Evolutionary conservation across 53 echinoderm and acorn worm genomes (phyloP).

Genomic region (Arbacia lixula): DNA sequence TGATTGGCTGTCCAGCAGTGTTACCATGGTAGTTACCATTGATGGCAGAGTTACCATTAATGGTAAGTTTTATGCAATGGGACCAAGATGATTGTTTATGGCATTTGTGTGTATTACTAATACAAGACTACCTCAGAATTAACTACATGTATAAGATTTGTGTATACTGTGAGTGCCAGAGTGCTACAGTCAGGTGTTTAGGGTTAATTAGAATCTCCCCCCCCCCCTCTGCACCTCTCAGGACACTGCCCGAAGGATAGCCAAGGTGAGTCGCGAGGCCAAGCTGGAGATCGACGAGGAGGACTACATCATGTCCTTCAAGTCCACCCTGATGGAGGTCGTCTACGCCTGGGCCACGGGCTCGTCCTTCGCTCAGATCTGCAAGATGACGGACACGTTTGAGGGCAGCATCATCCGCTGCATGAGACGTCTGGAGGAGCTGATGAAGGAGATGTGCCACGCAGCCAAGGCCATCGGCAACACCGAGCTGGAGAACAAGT

Average conservation of each 20-base stretch:
- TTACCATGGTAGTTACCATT: too few species aligned
- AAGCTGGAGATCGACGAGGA: conserved; percentile 87
- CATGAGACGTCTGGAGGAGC: conserved; percentile 92
- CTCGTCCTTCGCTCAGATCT: conserved; percentile 79
- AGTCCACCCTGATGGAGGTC: conserved; percentile 84
- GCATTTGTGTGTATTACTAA: too few species aligned
- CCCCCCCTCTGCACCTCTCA: too few species aligned
- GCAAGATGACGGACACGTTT: conserved; percentile 96
- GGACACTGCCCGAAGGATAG: conserved; percentile 94
- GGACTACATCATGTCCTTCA: conserved; percentile 90
- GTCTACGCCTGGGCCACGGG: conserved; percentile 94
- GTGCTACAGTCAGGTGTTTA: too few species aligned
- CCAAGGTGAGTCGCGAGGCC: conserved; percentile 89
- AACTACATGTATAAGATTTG: too few species aligned
- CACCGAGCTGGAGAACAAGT: conserved; percentile 94
- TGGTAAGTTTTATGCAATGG: too few species aligned
- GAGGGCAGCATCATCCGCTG: conserved; percentile 97
- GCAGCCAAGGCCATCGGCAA: conserved; percentile 95
- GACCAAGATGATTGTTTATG: too few species aligned
- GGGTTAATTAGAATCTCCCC: too few species aligned
- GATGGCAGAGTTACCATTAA: too few species aligned
- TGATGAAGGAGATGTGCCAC: conserved; percentile 94
- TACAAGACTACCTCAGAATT: too few species aligned
- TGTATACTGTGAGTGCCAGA: too few species aligned
- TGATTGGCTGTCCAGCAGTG: too few species aligned